Conservation (phyloP, 1,140 invertebrate species). For the Aporrectodea caliginosa region DNA sequence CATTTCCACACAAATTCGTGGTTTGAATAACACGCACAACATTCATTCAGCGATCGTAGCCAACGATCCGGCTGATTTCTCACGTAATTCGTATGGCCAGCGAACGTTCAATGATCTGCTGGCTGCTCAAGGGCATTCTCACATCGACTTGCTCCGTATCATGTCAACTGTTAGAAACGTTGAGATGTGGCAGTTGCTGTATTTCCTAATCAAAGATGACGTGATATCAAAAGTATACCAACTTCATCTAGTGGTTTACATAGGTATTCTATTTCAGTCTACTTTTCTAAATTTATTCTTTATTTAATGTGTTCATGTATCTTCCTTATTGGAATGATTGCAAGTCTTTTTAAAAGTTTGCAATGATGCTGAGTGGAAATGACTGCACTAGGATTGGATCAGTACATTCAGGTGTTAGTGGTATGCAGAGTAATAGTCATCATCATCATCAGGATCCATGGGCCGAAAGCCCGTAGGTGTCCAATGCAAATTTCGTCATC, state of each 20-base stretch:
- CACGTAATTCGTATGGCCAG: constrained; percentile 47
- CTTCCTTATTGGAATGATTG: too few relatives aligned
- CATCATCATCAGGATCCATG: too few relatives aligned
- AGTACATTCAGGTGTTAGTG: too few relatives aligned
- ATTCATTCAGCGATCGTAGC: constrained; percentile 43
- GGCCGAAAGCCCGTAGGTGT: too few relatives aligned
- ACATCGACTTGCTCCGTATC: constrained; percentile 47
- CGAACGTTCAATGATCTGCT: constrained; percentile 44
- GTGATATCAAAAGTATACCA: constrained; percentile 43
- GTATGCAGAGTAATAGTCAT: too few relatives aligned
- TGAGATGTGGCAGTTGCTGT: constrained; percentile 45
- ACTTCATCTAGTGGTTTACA: constrained; percentile 44
- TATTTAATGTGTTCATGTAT: too few relatives aligned
- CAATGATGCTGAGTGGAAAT: too few relatives aligned
- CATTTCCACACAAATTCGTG: constrained; percentile 7
- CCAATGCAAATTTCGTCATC: too few relatives aligned
- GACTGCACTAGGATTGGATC: too few relatives aligned
- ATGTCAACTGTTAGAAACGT: constrained; percentile 36
- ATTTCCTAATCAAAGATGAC: constrained; percentile 46
- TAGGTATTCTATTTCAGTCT: constrained; percentile 49
- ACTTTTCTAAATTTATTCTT: too few relatives aligned
- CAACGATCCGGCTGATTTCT: constrained; percentile 50
- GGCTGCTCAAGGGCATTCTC: constrained; percentile 1
- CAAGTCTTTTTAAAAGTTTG: too few relatives aligned
- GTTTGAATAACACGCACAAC: constrained; percentile 38